These are phyloP conservation scores for Iguana delicatissima DNA, from an alignment of 2,797 vertebrate genomes.

Conservation along the genomic window DNA sequence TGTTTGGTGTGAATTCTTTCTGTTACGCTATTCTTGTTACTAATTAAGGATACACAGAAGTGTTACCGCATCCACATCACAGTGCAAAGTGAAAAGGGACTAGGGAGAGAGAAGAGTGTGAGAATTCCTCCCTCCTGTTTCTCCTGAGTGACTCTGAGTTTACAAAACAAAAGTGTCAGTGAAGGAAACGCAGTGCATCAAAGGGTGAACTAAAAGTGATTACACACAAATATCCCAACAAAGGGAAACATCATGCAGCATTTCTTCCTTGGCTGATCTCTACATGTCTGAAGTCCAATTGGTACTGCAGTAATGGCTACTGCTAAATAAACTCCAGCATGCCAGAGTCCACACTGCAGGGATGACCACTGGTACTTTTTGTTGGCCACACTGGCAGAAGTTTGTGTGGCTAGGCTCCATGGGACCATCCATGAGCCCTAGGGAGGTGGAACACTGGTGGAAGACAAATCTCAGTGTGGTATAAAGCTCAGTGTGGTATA, in stretches of 20 bases:
- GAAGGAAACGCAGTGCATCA: neutral
- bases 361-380: neutral
- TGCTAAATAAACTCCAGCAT: neutral
- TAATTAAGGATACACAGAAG: conserved; percentile 20
- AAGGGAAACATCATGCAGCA: neutral
- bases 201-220: conserved; percentile 6
- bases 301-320: neutral
- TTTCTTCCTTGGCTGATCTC: neutral
- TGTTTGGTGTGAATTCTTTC: conserved; percentile 3
- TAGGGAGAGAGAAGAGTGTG: neutral
- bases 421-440: neutral
- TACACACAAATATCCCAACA: neutral
- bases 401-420: neutral
- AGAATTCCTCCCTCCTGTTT: neutral
- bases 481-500: neutral
- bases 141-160: neutral
- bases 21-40: conserved; percentile 1
- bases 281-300: neutral
- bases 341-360: neutral
- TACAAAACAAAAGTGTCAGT: neutral
- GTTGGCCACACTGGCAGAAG: too few relatives aligned
- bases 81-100: neutral
- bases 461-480: neutral
- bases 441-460: neutral
- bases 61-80: neutral